phyloP scores from a whole-genome alignment of 2,797 vertebrate genomes.

The Enteromius thamalakanensis region DNA sequence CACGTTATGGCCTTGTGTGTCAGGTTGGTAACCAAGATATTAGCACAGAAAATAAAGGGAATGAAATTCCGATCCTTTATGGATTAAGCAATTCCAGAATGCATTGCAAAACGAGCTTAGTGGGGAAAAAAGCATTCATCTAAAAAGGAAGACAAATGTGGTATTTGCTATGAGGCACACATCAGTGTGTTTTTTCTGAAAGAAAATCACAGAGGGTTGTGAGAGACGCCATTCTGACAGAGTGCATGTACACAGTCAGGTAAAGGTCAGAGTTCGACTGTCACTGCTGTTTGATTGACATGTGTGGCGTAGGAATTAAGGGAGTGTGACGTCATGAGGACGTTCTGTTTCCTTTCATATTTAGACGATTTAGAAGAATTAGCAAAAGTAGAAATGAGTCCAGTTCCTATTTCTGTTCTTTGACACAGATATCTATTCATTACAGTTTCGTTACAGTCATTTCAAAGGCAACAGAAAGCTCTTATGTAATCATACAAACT shows the following conservation, averaged over 20 bases:
- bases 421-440: neutral
- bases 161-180: neutral
- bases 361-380: neutral
- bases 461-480: neutral
- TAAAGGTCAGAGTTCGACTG: neutral
- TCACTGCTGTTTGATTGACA: slow-evolving; percentile 11
- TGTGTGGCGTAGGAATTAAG: neutral
- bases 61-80: neutral
- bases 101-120: neutral
- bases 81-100: neutral
- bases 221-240: neutral
- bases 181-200: neutral
- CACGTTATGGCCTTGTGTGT: neutral
- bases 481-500: neutral
- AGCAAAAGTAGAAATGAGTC: neutral
- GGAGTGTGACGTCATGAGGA: slow-evolving; percentile 3
- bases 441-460: neutral
- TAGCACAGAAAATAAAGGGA: neutral
- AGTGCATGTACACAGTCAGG: neutral
- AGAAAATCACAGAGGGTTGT: neutral
- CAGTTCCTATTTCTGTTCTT: neutral
- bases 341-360: neutral
- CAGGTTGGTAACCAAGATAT: neutral
- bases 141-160: neutral
- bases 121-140: neutral